These are phyloP conservation scores for Nowickia ferox DNA, from an alignment of 2,888 invertebrate genomes.

Conservation along the genomic window DNA sequence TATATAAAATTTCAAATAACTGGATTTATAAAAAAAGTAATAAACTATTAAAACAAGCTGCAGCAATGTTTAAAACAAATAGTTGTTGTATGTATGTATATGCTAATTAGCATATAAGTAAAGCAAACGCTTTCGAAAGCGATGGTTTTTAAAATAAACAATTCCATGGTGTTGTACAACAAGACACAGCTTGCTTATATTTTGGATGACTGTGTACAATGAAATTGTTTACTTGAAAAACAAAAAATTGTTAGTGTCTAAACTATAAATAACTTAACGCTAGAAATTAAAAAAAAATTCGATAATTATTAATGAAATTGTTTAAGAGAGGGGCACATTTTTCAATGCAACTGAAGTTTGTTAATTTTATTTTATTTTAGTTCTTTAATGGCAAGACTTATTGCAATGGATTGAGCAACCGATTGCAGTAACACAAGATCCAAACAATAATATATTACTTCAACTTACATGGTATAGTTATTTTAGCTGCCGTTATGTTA, in stretches of 20 bases:
- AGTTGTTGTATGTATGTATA: background rate
- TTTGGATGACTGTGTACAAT: background rate
- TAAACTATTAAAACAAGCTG: constrained; percentile 74
- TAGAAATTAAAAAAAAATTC: constrained; percentile 45
- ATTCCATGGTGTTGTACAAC: constrained; percentile 28
- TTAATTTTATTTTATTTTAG: background rate
- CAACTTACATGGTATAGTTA: background rate
- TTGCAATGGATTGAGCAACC: no score
- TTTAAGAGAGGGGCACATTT: background rate
- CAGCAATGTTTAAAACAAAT: constrained; percentile 73
- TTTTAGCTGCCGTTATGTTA: background rate
- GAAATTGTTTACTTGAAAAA: constrained; percentile 43
- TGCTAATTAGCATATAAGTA: constrained; percentile 58
- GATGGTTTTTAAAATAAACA: constrained; percentile 39
- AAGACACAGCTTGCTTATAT: background rate
- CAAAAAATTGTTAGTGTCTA: constrained; percentile 3
- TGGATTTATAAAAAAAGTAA: constrained; percentile 26
- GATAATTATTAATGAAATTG: constrained; percentile 17
- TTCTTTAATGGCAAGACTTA: no score
- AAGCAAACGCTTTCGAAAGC: constrained; percentile 67
- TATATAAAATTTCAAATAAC: constrained; percentile 5
- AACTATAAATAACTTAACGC: constrained; percentile 3
- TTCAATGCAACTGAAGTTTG: background rate
- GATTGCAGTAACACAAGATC: no score
- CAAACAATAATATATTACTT: background rate